These are phyloP conservation scores for Amphipoea lucens DNA, from an alignment of 2,888 invertebrate species.

Conservation along the genomic window DNA sequence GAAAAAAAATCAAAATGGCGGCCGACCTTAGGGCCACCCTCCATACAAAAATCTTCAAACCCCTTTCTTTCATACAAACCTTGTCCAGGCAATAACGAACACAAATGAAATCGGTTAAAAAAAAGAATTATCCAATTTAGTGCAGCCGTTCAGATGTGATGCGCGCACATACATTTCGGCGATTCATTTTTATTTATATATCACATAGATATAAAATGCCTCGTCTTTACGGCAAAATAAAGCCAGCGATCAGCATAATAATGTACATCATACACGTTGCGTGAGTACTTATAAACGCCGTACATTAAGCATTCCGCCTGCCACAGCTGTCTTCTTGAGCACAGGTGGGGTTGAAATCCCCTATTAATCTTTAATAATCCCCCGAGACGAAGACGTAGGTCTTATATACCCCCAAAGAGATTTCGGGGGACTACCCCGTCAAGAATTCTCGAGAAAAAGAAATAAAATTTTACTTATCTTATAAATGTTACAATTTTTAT, in stretches of 20 bases:
- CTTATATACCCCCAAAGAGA: constrained; percentile 17
- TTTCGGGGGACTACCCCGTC: neutral
- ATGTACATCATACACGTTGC: neutral
- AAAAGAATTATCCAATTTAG: too few relatives aligned
- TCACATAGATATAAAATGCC: too few relatives aligned
- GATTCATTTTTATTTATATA: too few relatives aligned
- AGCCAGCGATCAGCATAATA: neutral
- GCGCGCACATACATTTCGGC: too few relatives aligned
- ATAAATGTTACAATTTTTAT: neutral
- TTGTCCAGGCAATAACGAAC: too few relatives aligned
- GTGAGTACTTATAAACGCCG: neutral
- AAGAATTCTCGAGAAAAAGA: neutral
- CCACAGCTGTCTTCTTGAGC: constrained; percentile 21
- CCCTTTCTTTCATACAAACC: too few relatives aligned
- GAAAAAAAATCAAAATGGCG: too few relatives aligned
- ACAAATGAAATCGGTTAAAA: too few relatives aligned
- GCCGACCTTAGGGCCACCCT: too few relatives aligned
- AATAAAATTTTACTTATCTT: neutral
- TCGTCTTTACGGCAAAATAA: neutral
- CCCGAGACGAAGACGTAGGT: neutral
- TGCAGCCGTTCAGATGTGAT: too few relatives aligned
- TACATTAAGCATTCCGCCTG: constrained; percentile 22
- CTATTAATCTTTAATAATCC: constrained; percentile 35
- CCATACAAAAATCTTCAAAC: too few relatives aligned
- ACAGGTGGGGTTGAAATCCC: constrained; percentile 19